Percentiles rank a stretch among this genome's conserved stretches.
phyloP scores from a whole-genome alignment of 2,888 invertebrate species.

The Asteroscopus sphinx region DNA sequence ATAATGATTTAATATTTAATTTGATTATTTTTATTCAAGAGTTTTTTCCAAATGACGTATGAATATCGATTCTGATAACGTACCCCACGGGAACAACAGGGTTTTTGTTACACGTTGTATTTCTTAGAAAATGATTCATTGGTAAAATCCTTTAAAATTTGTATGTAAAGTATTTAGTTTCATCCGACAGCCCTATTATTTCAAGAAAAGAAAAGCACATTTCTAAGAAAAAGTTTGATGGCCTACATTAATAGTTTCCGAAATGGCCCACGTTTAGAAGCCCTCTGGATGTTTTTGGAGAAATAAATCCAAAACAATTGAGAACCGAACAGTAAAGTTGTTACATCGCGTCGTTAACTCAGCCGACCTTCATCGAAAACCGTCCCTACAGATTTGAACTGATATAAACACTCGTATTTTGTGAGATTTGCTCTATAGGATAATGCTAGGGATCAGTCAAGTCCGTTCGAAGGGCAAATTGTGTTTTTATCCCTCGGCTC shows the following conservation, averaged over 20 bases:
- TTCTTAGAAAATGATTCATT: no score
- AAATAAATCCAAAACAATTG: slow-evolving; percentile 70
- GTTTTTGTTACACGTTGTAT: no score
- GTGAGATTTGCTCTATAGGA: slow-evolving; percentile 69
- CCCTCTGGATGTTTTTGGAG: slow-evolving; percentile 38
- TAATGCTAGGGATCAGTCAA: slow-evolving; percentile 76
- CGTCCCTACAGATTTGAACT: slow-evolving; percentile 72
- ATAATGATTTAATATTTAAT: no score
- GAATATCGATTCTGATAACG: no score
- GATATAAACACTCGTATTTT: slow-evolving; percentile 75
- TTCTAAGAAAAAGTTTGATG: slow-evolving; percentile 39
- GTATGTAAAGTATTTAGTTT: no score
- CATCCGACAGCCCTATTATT: slow-evolving; percentile 28
- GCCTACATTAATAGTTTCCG: slow-evolving; percentile 52
- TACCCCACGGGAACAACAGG: no score
- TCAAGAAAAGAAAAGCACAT: slow-evolving; percentile 13
- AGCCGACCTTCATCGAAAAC: slow-evolving; percentile 63
- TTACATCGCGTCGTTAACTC: slow-evolving; percentile 65
- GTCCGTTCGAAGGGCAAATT: slow-evolving; percentile 74
- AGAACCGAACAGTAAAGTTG: slow-evolving; percentile 66
- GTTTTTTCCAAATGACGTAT: no score
- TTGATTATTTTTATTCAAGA: no score
- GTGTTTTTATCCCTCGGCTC: slow-evolving; percentile 74
- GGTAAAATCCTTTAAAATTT: no score
- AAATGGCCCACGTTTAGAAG: slow-evolving; percentile 41